A percentile compares a stretch with the other conserved stretches of the same genome.
Evolutionary conservation across 1,140 invertebrate species (phyloP).

Genomic region (Heliconius melpomene): DNA sequence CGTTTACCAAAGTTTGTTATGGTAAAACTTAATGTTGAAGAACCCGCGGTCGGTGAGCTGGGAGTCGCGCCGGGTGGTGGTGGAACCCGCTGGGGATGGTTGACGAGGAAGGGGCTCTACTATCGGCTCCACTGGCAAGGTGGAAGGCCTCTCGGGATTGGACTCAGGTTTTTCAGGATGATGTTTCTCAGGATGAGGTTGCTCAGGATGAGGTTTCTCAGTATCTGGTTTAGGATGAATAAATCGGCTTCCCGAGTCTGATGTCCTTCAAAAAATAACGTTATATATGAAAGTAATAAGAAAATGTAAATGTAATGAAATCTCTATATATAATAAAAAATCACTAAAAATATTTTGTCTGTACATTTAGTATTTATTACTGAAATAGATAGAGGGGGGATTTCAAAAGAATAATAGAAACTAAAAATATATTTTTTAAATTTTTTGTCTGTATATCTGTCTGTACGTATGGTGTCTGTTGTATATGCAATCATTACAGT

Average conservation of each 20-base stretch:
- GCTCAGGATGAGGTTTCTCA: neutral
- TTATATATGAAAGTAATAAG: neutral
- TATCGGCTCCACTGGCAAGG: conserved; percentile 45
- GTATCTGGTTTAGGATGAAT: neutral
- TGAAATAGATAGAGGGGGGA: too few relatives aligned
- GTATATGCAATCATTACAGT: too few relatives aligned
- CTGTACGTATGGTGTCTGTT: too few relatives aligned
- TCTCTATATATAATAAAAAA: too few relatives aligned
- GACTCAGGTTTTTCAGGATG: neutral
- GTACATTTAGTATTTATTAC: too few relatives aligned
- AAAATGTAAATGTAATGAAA: too few relatives aligned
- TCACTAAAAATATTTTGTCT: neutral
- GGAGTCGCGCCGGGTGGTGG: conserved; percentile 46
- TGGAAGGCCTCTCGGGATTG: conserved; percentile 46
- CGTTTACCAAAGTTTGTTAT: conserved; percentile 83
- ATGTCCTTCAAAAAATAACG: conserved; percentile 9
- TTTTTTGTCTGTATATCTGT: too few relatives aligned
- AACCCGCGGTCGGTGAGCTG: conserved; percentile 82
- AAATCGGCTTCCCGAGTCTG: conserved; percentile 4
- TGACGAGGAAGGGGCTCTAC: conserved; percentile 19
- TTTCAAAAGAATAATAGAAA: too few relatives aligned
- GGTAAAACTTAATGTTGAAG: conserved; percentile 84
- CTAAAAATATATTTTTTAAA: too few relatives aligned
- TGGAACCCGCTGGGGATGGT: conserved; percentile 46
- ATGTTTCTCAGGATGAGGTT: too few relatives aligned